A percentile compares a stretch with the other conserved stretches of the same genome.
Conservation (phyloP, 2,888 invertebrate genomes). For the Brenthis hecate region DNA sequence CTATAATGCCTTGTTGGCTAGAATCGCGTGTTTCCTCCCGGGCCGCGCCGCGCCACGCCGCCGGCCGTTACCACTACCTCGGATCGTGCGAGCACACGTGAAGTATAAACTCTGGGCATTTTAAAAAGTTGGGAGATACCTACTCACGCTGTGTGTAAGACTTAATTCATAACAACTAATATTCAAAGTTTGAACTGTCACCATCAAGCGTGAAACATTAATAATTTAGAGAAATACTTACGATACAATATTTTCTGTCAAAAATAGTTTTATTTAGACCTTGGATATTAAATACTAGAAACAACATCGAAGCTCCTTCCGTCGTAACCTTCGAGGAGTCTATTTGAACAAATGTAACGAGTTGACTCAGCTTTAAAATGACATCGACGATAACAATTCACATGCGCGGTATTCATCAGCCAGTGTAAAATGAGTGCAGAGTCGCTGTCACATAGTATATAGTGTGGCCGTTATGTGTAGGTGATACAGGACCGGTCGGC, state of each 20-base stretch:
- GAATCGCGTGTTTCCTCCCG: conserved; percentile 28
- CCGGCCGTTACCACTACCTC: background rate
- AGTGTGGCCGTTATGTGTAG: background rate
- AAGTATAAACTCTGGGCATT: no score
- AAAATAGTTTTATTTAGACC: no score
- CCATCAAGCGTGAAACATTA: no score
- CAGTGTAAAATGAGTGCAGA: conserved; percentile 14
- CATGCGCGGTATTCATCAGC: conserved; percentile 12
- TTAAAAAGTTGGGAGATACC: no score
- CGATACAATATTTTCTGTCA: no score
- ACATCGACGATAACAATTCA: conserved; percentile 12
- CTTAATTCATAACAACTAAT: no score
- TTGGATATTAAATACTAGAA: no score
- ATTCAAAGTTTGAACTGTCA: no score
- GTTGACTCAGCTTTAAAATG: conserved; percentile 14
- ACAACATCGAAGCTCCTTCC: background rate
- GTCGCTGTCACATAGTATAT: conserved; percentile 2
- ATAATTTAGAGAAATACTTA: no score
- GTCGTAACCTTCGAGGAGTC: background rate
- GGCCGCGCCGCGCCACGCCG: background rate
- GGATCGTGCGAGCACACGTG: background rate
- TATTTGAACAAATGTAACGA: conserved; percentile 25
- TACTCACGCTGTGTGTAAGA: no score
- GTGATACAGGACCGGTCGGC: conserved; percentile 6
- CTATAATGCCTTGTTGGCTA: conserved; percentile 27